A percentile compares a stretch with the other conserved stretches of the same genome.
Conservation (phyloP, 2,888 invertebrate genomes). For the Euplexia lucipara region DNA sequence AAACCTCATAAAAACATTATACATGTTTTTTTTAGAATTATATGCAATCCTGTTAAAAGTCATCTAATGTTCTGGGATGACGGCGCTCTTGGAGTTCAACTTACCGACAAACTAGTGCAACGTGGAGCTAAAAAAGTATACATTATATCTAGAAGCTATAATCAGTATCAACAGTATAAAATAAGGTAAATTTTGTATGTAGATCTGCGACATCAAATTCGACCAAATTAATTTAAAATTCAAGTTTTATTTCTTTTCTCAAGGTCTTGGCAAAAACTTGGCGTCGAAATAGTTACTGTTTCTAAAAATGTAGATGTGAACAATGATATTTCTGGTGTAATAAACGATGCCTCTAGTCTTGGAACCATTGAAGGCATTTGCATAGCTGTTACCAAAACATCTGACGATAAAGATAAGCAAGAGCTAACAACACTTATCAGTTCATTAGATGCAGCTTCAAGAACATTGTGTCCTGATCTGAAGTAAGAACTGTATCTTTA, state of each 20-base stretch:
- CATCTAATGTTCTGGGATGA: conserved; percentile 48
- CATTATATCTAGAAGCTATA: conserved; percentile 45
- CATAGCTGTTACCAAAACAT: conserved; percentile 16
- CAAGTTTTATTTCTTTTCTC: not conserved
- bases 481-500: conserved; percentile 5
- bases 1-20: no score
- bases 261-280: conserved; percentile 32
- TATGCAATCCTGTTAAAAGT: conserved; percentile 19
- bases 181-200: conserved; percentile 9
- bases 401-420: not conserved
- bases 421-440: not conserved
- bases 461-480: conserved; percentile 14
- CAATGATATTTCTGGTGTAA: not conserved
- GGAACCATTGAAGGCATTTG: conserved; percentile 25
- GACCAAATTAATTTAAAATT: not conserved
- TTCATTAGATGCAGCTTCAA: conserved; percentile 22
- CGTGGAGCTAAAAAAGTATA: conserved; percentile 71
- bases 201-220: not conserved
- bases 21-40: conserved; percentile 44
- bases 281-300: conserved; percentile 4
- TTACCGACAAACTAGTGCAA: conserved; percentile 67
- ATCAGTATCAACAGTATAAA: conserved; percentile 26
- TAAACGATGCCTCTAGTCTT: conserved; percentile 9
- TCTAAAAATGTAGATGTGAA: not conserved
- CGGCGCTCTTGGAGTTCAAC: conserved; percentile 60